A percentile compares a stretch with the other conserved stretches of the same genome.
These are phyloP conservation scores for Protobothrops flavoviridis DNA, from an alignment of 2,113 vertebrate species.

Conservation along the genomic window DNA sequence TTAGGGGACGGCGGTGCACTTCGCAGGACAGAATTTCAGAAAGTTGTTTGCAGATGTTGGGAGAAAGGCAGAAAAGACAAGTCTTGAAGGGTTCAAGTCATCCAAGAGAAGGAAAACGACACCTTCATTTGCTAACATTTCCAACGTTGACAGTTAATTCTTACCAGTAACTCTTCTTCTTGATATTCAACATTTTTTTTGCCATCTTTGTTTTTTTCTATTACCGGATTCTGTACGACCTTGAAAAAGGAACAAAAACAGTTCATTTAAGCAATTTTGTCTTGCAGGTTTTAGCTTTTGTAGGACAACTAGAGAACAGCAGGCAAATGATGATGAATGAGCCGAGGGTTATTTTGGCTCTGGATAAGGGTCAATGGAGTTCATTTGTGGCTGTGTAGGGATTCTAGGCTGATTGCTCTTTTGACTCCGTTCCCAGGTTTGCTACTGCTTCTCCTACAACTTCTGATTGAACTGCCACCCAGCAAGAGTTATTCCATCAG, in stretches of 20 bases:
- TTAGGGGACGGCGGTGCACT: too few species aligned
- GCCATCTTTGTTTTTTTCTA: constrained; percentile 95
- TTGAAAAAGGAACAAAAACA: constrained; percentile 61
- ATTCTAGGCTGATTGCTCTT: background rate
- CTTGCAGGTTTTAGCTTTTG: background rate
- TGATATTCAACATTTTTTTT: constrained; percentile 91
- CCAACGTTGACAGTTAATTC: background rate
- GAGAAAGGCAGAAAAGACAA: background rate
- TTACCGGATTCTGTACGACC: constrained; percentile 94
- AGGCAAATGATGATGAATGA: background rate
- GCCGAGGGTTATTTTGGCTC: background rate
- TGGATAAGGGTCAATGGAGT: background rate
- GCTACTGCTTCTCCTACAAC: background rate
- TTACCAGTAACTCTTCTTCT: constrained; percentile 94
- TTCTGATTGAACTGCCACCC: background rate
- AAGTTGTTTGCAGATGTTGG: background rate
- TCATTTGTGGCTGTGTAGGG: background rate
- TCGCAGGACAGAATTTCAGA: background rate
- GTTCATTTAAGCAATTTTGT: background rate
- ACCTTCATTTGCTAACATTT: background rate
- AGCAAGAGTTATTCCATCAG: background rate
- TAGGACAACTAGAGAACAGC: background rate
- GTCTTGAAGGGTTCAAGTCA: background rate
- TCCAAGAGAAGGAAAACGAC: background rate
- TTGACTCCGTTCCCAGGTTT: background rate